Evolutionary conservation across 2,113 vertebrate genomes (phyloP).

Genomic region (Calyptomena viridis): DNA sequence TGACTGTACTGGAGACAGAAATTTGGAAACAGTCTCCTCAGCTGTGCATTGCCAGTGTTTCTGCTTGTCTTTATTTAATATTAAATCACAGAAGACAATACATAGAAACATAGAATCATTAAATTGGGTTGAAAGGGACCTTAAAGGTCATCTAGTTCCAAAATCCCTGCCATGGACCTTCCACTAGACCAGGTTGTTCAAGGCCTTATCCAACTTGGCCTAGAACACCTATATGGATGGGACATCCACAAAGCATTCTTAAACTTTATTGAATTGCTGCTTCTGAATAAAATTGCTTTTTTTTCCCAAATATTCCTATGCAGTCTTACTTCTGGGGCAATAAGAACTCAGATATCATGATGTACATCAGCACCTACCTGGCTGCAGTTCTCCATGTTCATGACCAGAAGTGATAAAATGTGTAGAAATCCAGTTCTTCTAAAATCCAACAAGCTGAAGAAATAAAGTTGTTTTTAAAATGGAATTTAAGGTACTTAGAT

Average conservation of each 20-base stretch:
- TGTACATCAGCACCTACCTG: neutral
- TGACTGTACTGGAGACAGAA: neutral
- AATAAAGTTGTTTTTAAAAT: neutral
- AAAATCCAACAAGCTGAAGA: neutral
- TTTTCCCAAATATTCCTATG: neutral
- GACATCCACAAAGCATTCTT: neutral
- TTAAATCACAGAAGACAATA: neutral
- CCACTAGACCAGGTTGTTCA: neutral
- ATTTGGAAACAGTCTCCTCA: neutral
- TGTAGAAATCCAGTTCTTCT: neutral
- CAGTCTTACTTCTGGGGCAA: neutral
- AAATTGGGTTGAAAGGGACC: neutral
- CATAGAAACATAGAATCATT: fast-evolving
- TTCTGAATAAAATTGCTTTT: neutral
- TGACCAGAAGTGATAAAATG: neutral
- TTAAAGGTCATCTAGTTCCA: neutral
- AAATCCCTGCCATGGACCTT: neutral
- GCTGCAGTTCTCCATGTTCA: neutral
- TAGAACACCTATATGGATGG: neutral
- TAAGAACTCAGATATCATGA: neutral
- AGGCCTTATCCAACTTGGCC: neutral
- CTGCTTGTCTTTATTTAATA: neutral
- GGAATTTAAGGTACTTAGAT: neutral
- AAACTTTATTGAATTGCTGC: neutral
- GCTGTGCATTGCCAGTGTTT: neutral